Evolutionary conservation across 2,888 invertebrate genomes (phyloP).

Genomic region (Morinoia aosen): DNA sequence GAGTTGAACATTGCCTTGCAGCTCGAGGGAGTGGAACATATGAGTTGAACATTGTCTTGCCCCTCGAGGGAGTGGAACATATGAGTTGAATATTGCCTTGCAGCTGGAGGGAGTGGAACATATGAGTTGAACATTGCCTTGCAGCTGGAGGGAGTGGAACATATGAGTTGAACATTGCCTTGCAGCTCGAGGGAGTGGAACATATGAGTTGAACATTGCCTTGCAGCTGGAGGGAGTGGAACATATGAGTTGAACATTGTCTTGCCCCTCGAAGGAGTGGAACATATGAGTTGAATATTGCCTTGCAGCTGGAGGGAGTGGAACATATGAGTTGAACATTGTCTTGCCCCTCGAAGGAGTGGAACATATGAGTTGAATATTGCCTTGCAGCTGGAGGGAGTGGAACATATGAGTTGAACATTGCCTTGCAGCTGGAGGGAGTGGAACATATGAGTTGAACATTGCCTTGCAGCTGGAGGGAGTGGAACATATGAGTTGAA

Average conservation of each 20-base stretch:
- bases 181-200: background rate
- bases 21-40: too few relatives aligned
- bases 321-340: too few relatives aligned
- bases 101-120: too few relatives aligned
- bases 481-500: background rate
- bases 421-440: background rate
- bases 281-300: too few relatives aligned
- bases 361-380: background rate
- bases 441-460: too few relatives aligned
- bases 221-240: background rate
- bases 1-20: background rate
- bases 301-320: too few relatives aligned
- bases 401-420: background rate
- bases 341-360: too few relatives aligned
- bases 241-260: background rate
- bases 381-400: background rate
- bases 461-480: background rate
- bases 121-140: background rate
- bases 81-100: too few relatives aligned
- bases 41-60: too few relatives aligned
- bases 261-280: too few relatives aligned
- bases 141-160: background rate
- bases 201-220: too few relatives aligned
- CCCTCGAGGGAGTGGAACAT: too few relatives aligned
- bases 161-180: background rate